phyloP scores from a whole-genome alignment of 1,140 invertebrate species.

The Notospermus geniculatus region DNA sequence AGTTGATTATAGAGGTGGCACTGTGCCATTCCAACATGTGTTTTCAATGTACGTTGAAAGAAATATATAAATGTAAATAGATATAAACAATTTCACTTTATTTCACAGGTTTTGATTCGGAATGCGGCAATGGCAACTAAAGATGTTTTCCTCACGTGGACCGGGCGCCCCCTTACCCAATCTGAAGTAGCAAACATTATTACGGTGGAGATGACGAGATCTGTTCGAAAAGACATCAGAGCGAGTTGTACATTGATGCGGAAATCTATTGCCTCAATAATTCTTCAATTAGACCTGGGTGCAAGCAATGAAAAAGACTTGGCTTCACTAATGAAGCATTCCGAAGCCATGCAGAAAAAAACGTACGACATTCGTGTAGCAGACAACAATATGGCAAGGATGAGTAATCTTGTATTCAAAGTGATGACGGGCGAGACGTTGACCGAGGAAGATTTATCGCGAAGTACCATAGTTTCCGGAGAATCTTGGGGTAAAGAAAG shows the following conservation, averaged over 20 bases:
- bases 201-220: background rate
- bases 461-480: too few relatives aligned
- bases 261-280: conserved; percentile 1
- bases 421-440: conserved; percentile 5
- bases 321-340: conserved; percentile 6
- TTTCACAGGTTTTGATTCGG: too few relatives aligned
- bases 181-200: conserved; percentile 7
- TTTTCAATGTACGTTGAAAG: too few relatives aligned
- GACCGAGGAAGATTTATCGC: conserved; percentile 3
- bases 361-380: conserved; percentile 4
- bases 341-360: conserved; percentile 8
- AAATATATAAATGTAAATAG: too few relatives aligned
- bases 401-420: conserved; percentile 6
- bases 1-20: too few relatives aligned
- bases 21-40: too few relatives aligned
- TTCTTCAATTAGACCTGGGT: conserved; percentile 4
- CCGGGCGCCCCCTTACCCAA: background rate
- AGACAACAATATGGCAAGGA: conserved; percentile 6
- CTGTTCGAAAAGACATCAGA: background rate
- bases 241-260: conserved; percentile 7
- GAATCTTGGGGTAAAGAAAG: too few relatives aligned
- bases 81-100: too few relatives aligned
- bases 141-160: conserved; percentile 7
- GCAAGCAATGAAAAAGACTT: conserved; percentile 7
- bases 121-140: background rate